phyloP scores from a whole-genome alignment of 2,113 vertebrate genomes.

The Antigone vipio region DNA sequence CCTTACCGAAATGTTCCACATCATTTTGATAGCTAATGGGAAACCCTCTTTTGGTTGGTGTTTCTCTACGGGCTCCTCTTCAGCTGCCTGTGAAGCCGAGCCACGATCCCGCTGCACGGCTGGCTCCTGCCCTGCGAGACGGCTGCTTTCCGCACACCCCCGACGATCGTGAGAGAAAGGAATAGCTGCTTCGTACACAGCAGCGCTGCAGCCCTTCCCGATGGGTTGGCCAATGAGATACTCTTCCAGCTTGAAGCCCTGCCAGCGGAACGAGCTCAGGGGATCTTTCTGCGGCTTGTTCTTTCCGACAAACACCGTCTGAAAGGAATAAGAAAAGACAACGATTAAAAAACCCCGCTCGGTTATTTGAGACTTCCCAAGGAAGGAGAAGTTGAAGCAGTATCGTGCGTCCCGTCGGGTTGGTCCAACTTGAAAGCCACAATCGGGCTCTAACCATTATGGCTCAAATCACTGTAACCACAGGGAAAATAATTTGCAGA shows the following conservation, averaged over 20 bases:
- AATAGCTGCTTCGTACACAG: slow-evolving; percentile 85
- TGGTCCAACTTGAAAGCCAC: background rate
- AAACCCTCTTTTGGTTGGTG: background rate
- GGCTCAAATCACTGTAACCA: background rate
- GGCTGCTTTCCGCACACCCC: fast-evolving
- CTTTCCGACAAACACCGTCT: slow-evolving; percentile 84
- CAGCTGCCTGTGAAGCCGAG: slow-evolving; percentile 2
- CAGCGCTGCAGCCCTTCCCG: slow-evolving; percentile 89
- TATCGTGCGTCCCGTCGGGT: fast-evolving
- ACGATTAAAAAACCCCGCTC: fast-evolving
- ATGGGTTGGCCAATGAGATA: slow-evolving; percentile 87
- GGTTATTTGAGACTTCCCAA: background rate
- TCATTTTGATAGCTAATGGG: slow-evolving; percentile 81
- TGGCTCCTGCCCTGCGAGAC: background rate
- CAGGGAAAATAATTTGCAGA: background rate
- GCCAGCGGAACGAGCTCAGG: slow-evolving; percentile 65
- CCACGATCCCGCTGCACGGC: background rate
- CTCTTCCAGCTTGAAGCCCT: slow-evolving; percentile 88
- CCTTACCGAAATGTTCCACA: slow-evolving; percentile 82
- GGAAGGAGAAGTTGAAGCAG: fast-evolving
- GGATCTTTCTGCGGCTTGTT: slow-evolving; percentile 75
- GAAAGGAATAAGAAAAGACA: background rate
- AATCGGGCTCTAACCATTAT: background rate
- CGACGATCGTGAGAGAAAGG: background rate
- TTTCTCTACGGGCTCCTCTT: background rate